Evolutionary conservation across 1,140 invertebrate genomes (phyloP), one percentile per base, ranked within the genome.

Genomic region (Caerostris darwini): DNA sequence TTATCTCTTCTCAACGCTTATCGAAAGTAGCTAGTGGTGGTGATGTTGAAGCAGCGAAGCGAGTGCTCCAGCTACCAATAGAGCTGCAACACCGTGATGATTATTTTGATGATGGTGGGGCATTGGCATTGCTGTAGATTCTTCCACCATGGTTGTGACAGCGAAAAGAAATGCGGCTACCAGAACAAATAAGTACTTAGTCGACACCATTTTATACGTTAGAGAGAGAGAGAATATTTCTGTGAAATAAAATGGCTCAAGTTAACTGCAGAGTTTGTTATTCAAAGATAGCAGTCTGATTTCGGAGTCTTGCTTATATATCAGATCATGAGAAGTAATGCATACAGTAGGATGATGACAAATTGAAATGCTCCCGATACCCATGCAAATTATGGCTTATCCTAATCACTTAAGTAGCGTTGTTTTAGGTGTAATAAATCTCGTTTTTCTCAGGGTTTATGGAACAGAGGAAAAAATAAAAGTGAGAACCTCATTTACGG

Each of bases 1-100:
- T 77, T 77, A 77, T 77, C 69, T 77, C 10, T 34, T 2, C 19
- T 34, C 19, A 77, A 19, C 19, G 69, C 69, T 77, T 50, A 77
- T 34, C 69, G 69, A 34, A 71, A 77, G 10, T 10, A 50, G 34
- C 19, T 77, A 77, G 69, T 77, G 69, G 50, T 77, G 34, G 8
- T 77, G 34, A 5, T 77, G 69, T 34, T 88, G 92, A 7, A 93
- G 71, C 56, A 93, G 19, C 2, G 92, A 88, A 50, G 92, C 92
- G 8, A 93, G 86, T 3, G 92, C 92, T 3, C 92, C 92, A 8
- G 92, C 92, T 6, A 93, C 92, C 12, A 93, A n/a, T 7, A 93
- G 67, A 54, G 92, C 92, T 19, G 85, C 92, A 61, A 93, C 57
- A 3, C 67, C 92, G n/a, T 64, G 19, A 56, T 93, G 53, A 57